A percentile compares a stretch with the other conserved stretches of the same genome.
These are phyloP conservation scores for Girardia tigrina DNA, from an alignment of 2,888 invertebrate species.

Conservation along the genomic window DNA sequence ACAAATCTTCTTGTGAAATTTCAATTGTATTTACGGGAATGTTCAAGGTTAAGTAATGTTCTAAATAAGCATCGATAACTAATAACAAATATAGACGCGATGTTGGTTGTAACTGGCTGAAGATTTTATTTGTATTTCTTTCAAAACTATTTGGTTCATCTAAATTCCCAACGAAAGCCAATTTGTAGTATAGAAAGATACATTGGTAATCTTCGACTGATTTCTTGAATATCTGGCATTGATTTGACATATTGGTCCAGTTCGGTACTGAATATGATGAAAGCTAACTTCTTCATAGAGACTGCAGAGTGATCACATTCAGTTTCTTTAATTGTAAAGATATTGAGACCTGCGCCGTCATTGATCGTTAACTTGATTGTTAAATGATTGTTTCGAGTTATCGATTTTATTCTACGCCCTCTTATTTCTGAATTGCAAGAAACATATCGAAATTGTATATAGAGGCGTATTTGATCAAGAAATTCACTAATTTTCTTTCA, in stretches of 20 bases:
- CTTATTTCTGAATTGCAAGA: no score
- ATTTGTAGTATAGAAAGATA: slow-evolving; percentile 70
- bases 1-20: not conserved
- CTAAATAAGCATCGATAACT: not conserved
- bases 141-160: slow-evolving; percentile 30
- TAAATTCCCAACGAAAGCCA: slow-evolving; percentile 68
- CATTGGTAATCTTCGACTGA: slow-evolving; percentile 64
- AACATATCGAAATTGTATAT: no score
- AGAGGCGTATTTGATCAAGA: no score
- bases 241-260: slow-evolving; percentile 71
- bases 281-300: slow-evolving; percentile 66
- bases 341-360: slow-evolving; percentile 64
- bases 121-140: not conserved
- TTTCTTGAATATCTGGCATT: slow-evolving; percentile 75
- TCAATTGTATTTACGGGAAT: not conserved
- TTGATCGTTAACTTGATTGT: slow-evolving; percentile 64
- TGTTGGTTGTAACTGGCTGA: not conserved
- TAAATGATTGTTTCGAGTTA: no score
- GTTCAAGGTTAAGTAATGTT: not conserved
- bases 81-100: not conserved
- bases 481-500: no score
- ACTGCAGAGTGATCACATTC: slow-evolving; percentile 70
- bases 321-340: slow-evolving; percentile 68
- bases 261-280: slow-evolving; percentile 71
- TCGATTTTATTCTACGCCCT: no score